phyloP scores from a whole-genome alignment of 1,140 invertebrate genomes.

The Formica exsecta region DNA sequence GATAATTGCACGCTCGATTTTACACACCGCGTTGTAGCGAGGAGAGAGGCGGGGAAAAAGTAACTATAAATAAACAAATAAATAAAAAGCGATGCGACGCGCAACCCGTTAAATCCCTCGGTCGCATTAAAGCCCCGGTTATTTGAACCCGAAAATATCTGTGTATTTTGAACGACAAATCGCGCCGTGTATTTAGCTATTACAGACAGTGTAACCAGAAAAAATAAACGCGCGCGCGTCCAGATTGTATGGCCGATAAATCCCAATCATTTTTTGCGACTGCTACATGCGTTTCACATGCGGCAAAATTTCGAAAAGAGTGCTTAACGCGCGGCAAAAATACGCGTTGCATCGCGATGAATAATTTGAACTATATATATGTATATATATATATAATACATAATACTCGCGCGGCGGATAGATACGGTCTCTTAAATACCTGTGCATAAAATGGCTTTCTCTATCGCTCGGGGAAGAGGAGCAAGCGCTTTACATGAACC shows the following conservation, averaged over 20 bases:
- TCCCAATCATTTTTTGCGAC: conserved; percentile 18
- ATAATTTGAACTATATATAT: conserved; percentile 12
- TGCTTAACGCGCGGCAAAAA: conserved; percentile 24
- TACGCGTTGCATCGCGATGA: conserved; percentile 18
- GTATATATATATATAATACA: too few species aligned
- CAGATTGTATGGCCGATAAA: conserved; percentile 42
- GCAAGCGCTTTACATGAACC: conserved; percentile 50
- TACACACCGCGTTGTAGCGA: not conserved
- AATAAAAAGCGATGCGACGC: conserved; percentile 11
- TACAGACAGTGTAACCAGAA: not conserved
- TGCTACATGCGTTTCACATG: conserved; percentile 1
- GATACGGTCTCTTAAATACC: conserved; percentile 49
- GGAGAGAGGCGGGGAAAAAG: not conserved
- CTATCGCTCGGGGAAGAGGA: conserved; percentile 12
- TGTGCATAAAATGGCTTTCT: conserved; percentile 42
- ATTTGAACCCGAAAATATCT: not conserved
- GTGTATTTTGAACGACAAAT: not conserved
- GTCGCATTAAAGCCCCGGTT: conserved; percentile 9
- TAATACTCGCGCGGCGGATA: not conserved
- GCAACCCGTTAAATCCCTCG: not conserved
- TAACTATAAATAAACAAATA: not conserved
- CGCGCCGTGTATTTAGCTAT: conserved; percentile 24
- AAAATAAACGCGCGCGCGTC: conserved; percentile 12
- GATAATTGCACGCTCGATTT: conserved; percentile 62
- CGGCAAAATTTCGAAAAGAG: conserved; percentile 14